Evolutionary conservation across 2,888 invertebrate genomes (phyloP), one percentile per base, ranked within the genome.

Genomic region (Nowickia ferox): DNA sequence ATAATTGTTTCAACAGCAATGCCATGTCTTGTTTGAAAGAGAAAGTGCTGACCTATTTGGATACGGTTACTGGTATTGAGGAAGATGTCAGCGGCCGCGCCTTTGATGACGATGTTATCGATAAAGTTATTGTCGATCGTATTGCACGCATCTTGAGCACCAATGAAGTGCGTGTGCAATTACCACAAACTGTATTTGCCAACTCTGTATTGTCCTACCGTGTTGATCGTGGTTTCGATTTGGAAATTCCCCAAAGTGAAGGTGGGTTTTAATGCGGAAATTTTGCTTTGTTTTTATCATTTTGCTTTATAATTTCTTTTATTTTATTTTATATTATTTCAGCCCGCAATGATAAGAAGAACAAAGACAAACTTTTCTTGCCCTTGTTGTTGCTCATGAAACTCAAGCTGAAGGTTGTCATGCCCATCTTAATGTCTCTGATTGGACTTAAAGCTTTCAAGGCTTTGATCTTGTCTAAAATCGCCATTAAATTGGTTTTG

Each of bases 391-490:
- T 97, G 88, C 94, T 97, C 71, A 93, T 97, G 89, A 97, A 97
- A 93, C 93, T 97, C 90, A 97, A 97, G 93, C 94, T 97, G 94
- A 97, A 97, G 93, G 95, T 96, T 38, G 92, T 97, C 86, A 96
- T 96, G 95, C 97, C 97, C 51, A 96, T 97, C 89, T 94, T 97
- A 88, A 95, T 97, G 44, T 95, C 95, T 61, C 93, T 97, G 89
- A 95, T 97, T 91, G 96, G 96, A 87, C 93, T 97, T 88, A 97
- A 97, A 93, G 96, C 97, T 38, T 94, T 96, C 89, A 97, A 97
- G 92, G 97, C 97, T 84, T 93, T 97, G 87, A 95, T 97, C 86
- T 94, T 97, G 89, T 97, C 97, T 91, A 97, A 97, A 92, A 93
- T 97, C 88, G 97, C 97, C 86, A 95, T 97, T 90, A 94, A 96